Percentiles rank a stretch among this genome's conserved stretches.
phyloP scores from a whole-genome alignment of 2,888 invertebrate genomes.

The Neoascia interrupta region DNA sequence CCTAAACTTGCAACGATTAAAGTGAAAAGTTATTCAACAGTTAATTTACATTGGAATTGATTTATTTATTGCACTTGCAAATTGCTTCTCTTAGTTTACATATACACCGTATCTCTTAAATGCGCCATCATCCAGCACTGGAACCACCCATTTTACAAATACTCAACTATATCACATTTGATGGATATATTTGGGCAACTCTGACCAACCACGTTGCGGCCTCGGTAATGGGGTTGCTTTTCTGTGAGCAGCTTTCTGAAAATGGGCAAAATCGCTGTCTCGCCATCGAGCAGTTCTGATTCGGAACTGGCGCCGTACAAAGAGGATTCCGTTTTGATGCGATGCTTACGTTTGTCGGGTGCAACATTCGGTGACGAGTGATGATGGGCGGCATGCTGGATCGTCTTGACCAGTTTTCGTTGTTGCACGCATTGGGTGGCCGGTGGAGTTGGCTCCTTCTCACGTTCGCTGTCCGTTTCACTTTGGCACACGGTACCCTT shows the following conservation, averaged over 20 bases:
- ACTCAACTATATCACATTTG: conserved; percentile 97
- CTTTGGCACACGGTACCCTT: conserved; percentile 81
- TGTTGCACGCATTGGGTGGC: conserved; percentile 75
- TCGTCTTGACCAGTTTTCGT: conserved; percentile 76
- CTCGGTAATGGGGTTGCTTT: conserved; percentile 85
- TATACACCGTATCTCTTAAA: not conserved
- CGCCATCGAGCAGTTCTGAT: conserved; percentile 88
- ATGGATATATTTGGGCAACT: conserved; percentile 97
- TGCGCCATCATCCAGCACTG: too few species aligned
- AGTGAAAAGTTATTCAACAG: not conserved
- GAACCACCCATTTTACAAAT: conserved; percentile 84
- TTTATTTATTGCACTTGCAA: conserved; percentile 26
- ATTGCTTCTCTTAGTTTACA: conserved; percentile 18
- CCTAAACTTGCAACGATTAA: too few species aligned
- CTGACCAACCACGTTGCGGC: conserved; percentile 82
- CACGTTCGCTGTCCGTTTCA: conserved; percentile 81
- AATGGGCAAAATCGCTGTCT: conserved; percentile 91
- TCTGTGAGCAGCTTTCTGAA: conserved; percentile 95
- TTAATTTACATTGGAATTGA: conserved; percentile 17
- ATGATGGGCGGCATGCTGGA: conserved; percentile 81
- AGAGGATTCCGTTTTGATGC: conserved; percentile 77
- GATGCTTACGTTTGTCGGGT: conserved; percentile 78
- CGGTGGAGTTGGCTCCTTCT: conserved; percentile 77
- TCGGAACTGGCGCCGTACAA: conserved; percentile 91
- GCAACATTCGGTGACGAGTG: conserved; percentile 85